Percentiles rank a stretch among this genome's conserved stretches.
Evolutionary conservation across 2,888 invertebrate genomes (phyloP).

Genomic region (Caenorhabditis becei): DNA sequence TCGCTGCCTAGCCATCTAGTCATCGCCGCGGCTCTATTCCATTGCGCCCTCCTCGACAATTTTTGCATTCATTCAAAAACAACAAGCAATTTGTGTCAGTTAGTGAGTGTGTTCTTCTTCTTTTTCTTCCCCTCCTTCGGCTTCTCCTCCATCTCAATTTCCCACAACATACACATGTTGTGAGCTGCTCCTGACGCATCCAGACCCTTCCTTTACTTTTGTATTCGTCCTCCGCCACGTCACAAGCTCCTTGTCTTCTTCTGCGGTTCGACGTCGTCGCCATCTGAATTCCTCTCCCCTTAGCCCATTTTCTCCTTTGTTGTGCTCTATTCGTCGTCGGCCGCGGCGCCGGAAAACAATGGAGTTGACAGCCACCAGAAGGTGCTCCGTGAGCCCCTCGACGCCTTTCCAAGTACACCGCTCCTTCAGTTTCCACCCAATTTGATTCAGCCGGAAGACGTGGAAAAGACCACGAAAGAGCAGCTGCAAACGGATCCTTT

Average conservation of each 20-base stretch:
- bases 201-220: conserved; percentile 3
- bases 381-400: neutral
- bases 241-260: neutral
- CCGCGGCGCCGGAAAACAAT: conserved; percentile 30
- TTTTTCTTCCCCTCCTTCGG: neutral
- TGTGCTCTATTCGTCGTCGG: neutral
- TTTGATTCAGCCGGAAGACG: conserved; percentile 1
- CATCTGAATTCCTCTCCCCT: conserved; percentile 11
- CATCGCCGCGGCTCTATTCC: conserved; percentile 3
- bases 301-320: neutral
- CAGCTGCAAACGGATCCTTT: neutral
- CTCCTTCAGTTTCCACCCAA: conserved; percentile 9
- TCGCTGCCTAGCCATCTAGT: too few species aligned
- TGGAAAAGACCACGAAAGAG: neutral
- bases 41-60: neutral
- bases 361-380: conserved; percentile 37
- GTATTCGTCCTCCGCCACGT: conserved; percentile 4
- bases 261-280: neutral
- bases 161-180: conserved; percentile 1
- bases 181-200: neutral
- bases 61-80: conserved; percentile 21
- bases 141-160: conserved; percentile 10
- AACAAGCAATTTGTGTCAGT: conserved; percentile 55
- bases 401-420: conserved; percentile 1
- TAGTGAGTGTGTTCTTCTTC: conserved; percentile 24